phyloP scores from a whole-genome alignment of 2,888 invertebrate species.

The Parochlus steinenii region DNA sequence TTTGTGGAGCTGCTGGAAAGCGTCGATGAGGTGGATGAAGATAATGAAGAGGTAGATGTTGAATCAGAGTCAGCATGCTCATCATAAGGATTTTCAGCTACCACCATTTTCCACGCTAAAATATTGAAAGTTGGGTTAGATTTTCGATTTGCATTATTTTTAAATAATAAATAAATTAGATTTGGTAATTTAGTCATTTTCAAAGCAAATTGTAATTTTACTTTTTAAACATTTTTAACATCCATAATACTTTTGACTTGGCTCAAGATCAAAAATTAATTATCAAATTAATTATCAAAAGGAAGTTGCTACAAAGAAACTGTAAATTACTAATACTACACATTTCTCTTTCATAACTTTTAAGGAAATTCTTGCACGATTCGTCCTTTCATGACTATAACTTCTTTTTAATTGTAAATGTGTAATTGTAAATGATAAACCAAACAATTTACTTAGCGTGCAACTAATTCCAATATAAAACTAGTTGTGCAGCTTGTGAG shows the following conservation, averaged over 20 bases:
- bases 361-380: too few relatives aligned
- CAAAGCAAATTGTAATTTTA: neutral
- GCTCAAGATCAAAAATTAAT: neutral
- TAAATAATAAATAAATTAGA: conserved; percentile 1
- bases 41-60: conserved; percentile 16
- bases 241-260: neutral
- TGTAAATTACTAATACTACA: too few relatives aligned
- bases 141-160: too few relatives aligned
- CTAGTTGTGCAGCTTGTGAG: too few relatives aligned
- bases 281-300: neutral
- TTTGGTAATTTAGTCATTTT: neutral
- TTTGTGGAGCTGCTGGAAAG: conserved; percentile 31
- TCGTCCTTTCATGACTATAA: too few relatives aligned
- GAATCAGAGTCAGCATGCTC: conserved; percentile 13
- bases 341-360: too few relatives aligned
- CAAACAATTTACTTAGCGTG: too few relatives aligned
- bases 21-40: conserved; percentile 26
- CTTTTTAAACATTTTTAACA: neutral
- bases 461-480: too few relatives aligned
- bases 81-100: conserved; percentile 29
- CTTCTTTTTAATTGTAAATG: too few relatives aligned
- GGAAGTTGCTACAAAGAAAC: too few relatives aligned
- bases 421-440: too few relatives aligned
- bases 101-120: conserved; percentile 29
- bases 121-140: too few relatives aligned